Evolutionary conservation across 2,888 invertebrate species (phyloP), one percentile per base, ranked within the genome.

Genomic region (Conistra vaccinii): DNA sequence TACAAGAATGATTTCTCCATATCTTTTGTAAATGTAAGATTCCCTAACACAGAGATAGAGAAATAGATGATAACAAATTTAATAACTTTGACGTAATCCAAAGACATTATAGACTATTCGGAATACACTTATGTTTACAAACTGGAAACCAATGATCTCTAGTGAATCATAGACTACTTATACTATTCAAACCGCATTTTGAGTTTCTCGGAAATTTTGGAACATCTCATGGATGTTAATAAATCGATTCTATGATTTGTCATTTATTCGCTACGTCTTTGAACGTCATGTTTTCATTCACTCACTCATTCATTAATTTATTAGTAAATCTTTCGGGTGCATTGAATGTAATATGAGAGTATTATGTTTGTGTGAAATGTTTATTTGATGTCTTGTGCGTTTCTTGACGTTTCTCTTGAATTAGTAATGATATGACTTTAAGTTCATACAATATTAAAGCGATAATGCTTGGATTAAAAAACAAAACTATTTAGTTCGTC

Each of bases 271-370:
- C 26, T 12, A 9, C 32, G 39, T 45, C 51, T 80, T 74, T 67
- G 67, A 74, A 62, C 9, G 45, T 23, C 51, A 62, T 5, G 45
- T 39, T 65, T 73, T 20, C 74, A 48, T 81, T 81, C 39, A 39
- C 10, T 39, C 66, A 42, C 1, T 6, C 66, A 51, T 1, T 12
- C 62, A 62, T 57, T 78, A 62, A 57, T 67, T 75, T 7, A 75
- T 63, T 62, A 57, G n/a, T 2, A 20, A 42, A 23, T 39, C n/a
- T 62, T 68, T 63, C 45, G 67, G 62, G 17, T 35, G n/a, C 23
- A 55, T 42, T 58, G 29, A 35, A 53, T 55, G 20, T 29, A 35
- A 4, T n/a, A 4, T 2, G 17, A 12, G 23, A 32, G 9, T 74
- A 29, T 23, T 32, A 32, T 29, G 26, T 20, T 29, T 39, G 12